Percentiles rank a stretch among this genome's conserved stretches.
phyloP scores from a whole-genome alignment of 1,140 invertebrate species.

The Saccostrea echinata region DNA sequence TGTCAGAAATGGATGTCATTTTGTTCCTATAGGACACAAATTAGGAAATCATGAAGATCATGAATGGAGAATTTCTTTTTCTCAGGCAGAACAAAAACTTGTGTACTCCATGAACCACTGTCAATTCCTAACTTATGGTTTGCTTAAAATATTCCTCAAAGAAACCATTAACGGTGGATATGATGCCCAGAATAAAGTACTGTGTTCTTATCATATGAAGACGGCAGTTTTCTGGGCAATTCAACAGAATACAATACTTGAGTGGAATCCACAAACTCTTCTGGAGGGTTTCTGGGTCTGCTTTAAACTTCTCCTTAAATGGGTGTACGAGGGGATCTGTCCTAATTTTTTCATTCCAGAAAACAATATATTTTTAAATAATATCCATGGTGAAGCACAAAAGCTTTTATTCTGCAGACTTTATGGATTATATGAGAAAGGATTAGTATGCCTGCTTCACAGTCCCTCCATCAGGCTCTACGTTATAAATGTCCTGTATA shows the following conservation, averaged over 20 bases:
- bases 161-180: neutral
- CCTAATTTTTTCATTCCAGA: slow-evolving; percentile 45
- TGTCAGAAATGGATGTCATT: neutral
- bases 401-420: neutral
- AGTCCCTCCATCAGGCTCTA: neutral
- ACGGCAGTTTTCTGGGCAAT: slow-evolving; percentile 36
- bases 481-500: neutral
- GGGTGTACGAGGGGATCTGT: slow-evolving; percentile 23
- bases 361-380: slow-evolving; percentile 36
- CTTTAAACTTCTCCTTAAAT: slow-evolving; percentile 19
- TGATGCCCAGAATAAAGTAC: neutral
- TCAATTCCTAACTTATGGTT: slow-evolving; percentile 43
- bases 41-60: neutral
- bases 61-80: slow-evolving; percentile 47
- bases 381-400: neutral
- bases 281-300: slow-evolving; percentile 36
- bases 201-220: slow-evolving; percentile 46
- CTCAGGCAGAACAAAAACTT: slow-evolving; percentile 43
- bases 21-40: slow-evolving; percentile 30
- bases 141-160: slow-evolving; percentile 44
- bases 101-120: slow-evolving; percentile 46
- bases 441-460: neutral
- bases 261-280: slow-evolving; percentile 82
- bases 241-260: neutral
- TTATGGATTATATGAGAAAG: neutral